phyloP scores from a whole-genome alignment of 2,113 vertebrate genomes.

The Lophotis ruficrista region DNA sequence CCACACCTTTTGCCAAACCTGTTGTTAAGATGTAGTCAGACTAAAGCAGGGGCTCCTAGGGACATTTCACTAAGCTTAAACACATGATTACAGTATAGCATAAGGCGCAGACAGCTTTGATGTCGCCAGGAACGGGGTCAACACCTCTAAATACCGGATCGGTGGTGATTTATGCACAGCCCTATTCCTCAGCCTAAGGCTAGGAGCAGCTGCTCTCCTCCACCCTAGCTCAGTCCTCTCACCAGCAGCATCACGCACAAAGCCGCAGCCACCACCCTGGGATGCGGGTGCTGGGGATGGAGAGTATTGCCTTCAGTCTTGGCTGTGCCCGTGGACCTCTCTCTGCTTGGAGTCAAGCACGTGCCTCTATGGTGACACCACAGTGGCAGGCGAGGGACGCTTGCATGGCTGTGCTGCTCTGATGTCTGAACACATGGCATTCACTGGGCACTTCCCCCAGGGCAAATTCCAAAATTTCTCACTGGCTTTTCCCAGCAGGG shows the following conservation, averaged over 20 bases:
- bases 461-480: not conserved
- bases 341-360: not conserved
- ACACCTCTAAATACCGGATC: not conserved
- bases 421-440: not conserved
- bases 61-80: not conserved
- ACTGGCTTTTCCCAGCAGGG: not conserved
- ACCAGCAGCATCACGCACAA: not conserved
- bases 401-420: not conserved
- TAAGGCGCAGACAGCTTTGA: not conserved
- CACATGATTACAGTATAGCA: not conserved
- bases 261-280: not conserved
- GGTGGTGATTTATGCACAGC: not conserved
- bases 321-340: not conserved
- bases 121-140: not conserved
- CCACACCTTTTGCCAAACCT: not conserved
- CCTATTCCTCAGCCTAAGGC: not conserved
- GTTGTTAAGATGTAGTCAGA: not conserved
- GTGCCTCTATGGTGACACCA: not conserved
- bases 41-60: not conserved
- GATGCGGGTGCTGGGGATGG: not conserved
- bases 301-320: accelerated
- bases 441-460: accelerated
- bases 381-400: accelerated
- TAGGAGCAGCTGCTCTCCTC: not conserved
- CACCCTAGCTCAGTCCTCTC: not conserved